These are phyloP conservation scores for Dolomedes plantarius DNA, from an alignment of 2,888 invertebrate genomes.

Conservation along the genomic window DNA sequence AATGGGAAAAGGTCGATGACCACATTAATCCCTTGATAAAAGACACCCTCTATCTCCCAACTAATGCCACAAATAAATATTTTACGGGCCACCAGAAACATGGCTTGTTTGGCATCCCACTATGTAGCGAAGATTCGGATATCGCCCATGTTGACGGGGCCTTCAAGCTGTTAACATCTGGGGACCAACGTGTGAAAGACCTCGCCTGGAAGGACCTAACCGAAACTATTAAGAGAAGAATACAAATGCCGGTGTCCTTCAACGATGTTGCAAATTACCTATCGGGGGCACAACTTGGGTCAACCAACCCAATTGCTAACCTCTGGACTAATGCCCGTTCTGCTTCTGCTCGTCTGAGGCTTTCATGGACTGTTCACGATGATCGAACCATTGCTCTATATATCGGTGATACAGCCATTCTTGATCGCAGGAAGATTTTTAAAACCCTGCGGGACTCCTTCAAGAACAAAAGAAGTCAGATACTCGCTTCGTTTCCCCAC, in stretches of 20 bases:
- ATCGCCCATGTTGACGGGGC: background rate
- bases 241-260: background rate
- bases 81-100: background rate
- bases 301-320: background rate
- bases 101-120: background rate
- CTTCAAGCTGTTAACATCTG: background rate
- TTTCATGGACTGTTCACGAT: background rate
- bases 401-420: background rate
- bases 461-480: background rate
- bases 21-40: background rate
- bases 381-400: background rate
- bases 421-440: background rate
- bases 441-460: background rate
- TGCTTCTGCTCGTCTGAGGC: background rate
- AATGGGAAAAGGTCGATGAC: background rate
- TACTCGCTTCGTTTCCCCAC: background rate
- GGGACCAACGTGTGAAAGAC: background rate
- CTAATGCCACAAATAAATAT: background rate
- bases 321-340: background rate
- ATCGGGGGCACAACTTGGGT: background rate
- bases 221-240: background rate
- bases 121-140: background rate
- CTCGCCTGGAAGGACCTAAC: background rate
- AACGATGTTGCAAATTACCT: background rate
- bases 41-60: background rate